Evolutionary conservation across 2,888 invertebrate species (phyloP), one percentile per base, ranked within the genome.

Genomic region (Athetis lepigone): DNA sequence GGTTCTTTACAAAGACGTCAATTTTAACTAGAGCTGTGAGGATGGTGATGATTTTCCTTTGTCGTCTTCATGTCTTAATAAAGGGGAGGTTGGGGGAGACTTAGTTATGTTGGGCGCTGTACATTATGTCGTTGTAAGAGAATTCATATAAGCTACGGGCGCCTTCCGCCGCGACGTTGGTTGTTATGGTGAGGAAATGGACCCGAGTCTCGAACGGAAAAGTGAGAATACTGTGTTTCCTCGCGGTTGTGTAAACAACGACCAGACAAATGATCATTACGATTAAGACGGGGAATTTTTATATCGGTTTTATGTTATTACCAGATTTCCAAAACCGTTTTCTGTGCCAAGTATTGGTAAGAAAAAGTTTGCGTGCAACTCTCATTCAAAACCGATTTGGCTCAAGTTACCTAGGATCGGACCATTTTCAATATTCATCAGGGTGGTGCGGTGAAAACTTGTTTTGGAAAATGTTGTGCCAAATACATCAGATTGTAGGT

Each of bases 171-270:
- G 78, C 83, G 82, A 79, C 81, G 83, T 80, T 80, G 63, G 82
- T 82, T 85, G 87, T 89, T 88, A 87, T 85, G 85, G 83, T 72
- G 80, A 86, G 92, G 92, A 93, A 93, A 93, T 93, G 88, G 90
- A 89, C 76, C 77, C 74, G 69, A 73, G 84, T 75, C 72, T 79
- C 64, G 77, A 88, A 84, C 87, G 90, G 91, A 90, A 91, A 84
- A 87, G 84, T 83, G 87, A 83, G 81, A 81, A 85, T 84, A 82
- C 79, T 74, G 75, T 83, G 70, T 70, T 79, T 70, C 58, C 72
- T 71, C 55, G 78, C 46, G 64, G 65, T 52, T 58, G 58, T 70
- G 76, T 76, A 79, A 71, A 76, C 80, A 79, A 77, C 52, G 49
- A 60, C 40, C 63, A 49, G 52, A 64, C 63, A 63, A 54, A 67